These are phyloP conservation scores for Enteromius viviparus DNA, from an alignment of 2,797 vertebrate species.

Conservation along the genomic window DNA sequence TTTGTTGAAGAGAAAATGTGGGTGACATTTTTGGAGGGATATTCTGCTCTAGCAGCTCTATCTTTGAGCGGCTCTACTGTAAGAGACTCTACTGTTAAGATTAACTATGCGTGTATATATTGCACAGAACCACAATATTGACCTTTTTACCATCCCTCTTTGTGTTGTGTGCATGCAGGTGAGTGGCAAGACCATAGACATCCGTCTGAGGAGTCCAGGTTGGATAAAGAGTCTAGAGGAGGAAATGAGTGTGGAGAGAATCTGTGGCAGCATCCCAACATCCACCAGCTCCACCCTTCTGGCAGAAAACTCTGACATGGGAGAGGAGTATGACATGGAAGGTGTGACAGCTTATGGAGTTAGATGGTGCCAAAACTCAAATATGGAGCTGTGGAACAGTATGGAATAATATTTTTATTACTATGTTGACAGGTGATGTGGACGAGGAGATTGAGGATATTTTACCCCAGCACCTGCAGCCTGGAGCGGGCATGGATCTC, in stretches of 20 bases:
- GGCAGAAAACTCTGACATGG: constrained; percentile 90
- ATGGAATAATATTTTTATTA: neutral
- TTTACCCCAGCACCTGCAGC: constrained; percentile 93
- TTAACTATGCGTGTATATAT: neutral
- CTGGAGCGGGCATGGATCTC: constrained; percentile 76
- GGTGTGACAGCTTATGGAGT: constrained; percentile 71
- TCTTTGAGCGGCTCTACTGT: constrained; percentile 84
- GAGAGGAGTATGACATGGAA: constrained; percentile 97
- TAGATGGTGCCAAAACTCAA: neutral
- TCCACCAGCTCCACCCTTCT: constrained; percentile 95
- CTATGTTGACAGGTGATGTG: constrained; percentile 83
- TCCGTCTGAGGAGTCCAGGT: constrained; percentile 91
- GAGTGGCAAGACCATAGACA: constrained; percentile 84
- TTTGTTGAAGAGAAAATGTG: constrained; percentile 99
- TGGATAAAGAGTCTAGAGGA: constrained; percentile 96
- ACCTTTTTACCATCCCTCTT: neutral
- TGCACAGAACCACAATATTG: neutral
- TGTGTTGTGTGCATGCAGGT: constrained; percentile 74
- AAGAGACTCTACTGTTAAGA: constrained; percentile 56
- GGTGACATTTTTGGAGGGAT: constrained; percentile 97
- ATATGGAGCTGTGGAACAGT: neutral
- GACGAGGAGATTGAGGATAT: constrained; percentile 97
- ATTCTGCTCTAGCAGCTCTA: constrained; percentile 89
- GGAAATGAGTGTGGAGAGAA: constrained; percentile 94
- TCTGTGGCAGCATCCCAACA: constrained; percentile 85